phyloP scores from a whole-genome alignment of 2,888 invertebrate species.

The Drosophila planitibia region DNA sequence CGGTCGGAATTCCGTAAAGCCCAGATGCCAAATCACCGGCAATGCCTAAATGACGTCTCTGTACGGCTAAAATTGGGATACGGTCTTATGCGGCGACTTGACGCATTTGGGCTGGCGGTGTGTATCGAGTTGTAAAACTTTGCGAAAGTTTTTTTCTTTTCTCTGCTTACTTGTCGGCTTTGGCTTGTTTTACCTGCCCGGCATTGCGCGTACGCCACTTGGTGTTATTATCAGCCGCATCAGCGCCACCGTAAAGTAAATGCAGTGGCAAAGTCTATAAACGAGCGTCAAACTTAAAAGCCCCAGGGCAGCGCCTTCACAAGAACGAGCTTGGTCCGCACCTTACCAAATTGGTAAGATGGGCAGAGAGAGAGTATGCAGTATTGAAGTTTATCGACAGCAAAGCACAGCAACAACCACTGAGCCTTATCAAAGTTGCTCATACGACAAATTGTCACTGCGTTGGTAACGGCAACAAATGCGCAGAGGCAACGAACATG shows the following conservation, averaged over 20 bases:
- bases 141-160: slow-evolving; percentile 54
- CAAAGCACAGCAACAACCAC: slow-evolving; percentile 34
- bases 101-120: slow-evolving; percentile 43
- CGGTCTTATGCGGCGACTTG: slow-evolving; percentile 17
- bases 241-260: slow-evolving; percentile 77
- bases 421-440: slow-evolving; percentile 72
- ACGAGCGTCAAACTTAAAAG: slow-evolving; percentile 79
- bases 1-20: slow-evolving; percentile 40
- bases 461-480: slow-evolving; percentile 15
- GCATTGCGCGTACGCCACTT: slow-evolving; percentile 70
- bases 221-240: slow-evolving; percentile 76
- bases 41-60: slow-evolving; percentile 40
- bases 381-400: slow-evolving; percentile 59
- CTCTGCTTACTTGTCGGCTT: slow-evolving; percentile 27
- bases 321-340: slow-evolving; percentile 47
- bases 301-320: slow-evolving; percentile 63
- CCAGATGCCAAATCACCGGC: slow-evolving; percentile 50
- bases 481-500: slow-evolving; percentile 14
- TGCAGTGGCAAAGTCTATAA: slow-evolving; percentile 80
- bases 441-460: slow-evolving; percentile 72
- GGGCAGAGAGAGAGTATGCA: background rate
- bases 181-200: slow-evolving; percentile 39
- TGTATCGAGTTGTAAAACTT: slow-evolving; percentile 75
- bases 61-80: slow-evolving; percentile 11
- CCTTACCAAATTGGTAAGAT: slow-evolving; percentile 3